Evolutionary conservation across 2,113 vertebrate species (phyloP).

Genomic region (Antechinus flavipes): DNA sequence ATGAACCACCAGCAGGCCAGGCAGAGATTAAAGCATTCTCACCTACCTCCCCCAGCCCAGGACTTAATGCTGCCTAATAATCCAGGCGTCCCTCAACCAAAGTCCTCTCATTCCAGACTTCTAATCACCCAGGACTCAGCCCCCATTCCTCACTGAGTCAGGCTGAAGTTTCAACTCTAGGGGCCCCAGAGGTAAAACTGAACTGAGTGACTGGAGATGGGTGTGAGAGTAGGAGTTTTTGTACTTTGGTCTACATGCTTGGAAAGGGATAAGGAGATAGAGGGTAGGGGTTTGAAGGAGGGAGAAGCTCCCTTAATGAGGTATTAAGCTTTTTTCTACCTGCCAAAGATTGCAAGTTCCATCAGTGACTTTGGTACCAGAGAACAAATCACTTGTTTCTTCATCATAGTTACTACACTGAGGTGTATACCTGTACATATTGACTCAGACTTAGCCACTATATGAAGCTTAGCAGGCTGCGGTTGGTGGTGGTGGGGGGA

Average conservation of each 20-base stretch:
- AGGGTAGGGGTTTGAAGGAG: not conserved
- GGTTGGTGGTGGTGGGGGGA: no score
- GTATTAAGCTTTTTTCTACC: not conserved
- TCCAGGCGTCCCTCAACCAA: not conserved
- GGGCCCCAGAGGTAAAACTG: not conserved
- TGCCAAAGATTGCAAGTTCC: not conserved
- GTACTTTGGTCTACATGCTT: not conserved
- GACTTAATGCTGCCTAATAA: not conserved
- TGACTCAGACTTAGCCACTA: not conserved
- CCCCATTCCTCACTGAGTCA: not conserved
- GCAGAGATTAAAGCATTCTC: not conserved
- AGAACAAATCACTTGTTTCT: not conserved
- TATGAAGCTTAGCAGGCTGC: no score
- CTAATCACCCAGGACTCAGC: rapidly evolving
- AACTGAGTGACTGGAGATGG: not conserved
- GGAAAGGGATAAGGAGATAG: not conserved
- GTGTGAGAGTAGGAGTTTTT: not conserved
- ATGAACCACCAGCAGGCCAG: not conserved
- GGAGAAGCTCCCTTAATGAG: not conserved
- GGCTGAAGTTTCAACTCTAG: no score
- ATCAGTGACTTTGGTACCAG: not conserved
- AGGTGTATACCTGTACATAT: not conserved
- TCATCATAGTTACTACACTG: not conserved
- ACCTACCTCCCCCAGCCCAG: no score
- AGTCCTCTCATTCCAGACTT: not conserved